Percentiles rank a stretch among this genome's conserved stretches.
Evolutionary conservation across 2,888 invertebrate species (phyloP).

Genomic region (Pharmacophagus antenor): DNA sequence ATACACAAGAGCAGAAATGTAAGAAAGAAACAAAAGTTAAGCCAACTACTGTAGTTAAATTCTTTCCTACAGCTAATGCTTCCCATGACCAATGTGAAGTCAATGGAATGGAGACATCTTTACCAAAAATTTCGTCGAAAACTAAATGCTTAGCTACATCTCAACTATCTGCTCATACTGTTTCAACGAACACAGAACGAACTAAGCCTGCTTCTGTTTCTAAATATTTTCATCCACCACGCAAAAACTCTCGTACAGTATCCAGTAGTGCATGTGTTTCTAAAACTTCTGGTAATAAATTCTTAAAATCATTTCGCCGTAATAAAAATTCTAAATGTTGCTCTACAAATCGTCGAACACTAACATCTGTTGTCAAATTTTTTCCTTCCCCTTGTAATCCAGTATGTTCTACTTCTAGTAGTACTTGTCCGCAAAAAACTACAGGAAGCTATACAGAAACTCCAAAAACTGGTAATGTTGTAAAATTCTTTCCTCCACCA

Average conservation of each 20-base stretch:
- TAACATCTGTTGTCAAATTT: conserved; percentile 11
- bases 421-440: conserved; percentile 1
- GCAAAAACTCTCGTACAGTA: not conserved
- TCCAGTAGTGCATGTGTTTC: conserved; percentile 10
- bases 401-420: conserved; percentile 1
- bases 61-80: conserved; percentile 5
- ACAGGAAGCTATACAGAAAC: not conserved
- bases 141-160: not conserved
- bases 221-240: conserved; percentile 5
- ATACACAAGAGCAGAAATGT: not conserved
- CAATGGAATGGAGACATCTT: not conserved
- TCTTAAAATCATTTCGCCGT: conserved; percentile 5
- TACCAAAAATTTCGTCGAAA: not conserved
- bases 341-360: conserved; percentile 1
- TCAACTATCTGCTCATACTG: conserved; percentile 1
- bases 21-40: conserved; percentile 4
- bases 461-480: conserved; percentile 16
- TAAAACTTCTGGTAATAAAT: not conserved
- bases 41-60: conserved; percentile 7
- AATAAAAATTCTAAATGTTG: conserved; percentile 6
- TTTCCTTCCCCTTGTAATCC: not conserved
- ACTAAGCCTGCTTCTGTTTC: not conserved
- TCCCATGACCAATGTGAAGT: not conserved
- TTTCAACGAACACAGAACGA: conserved; percentile 11
- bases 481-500: conserved; percentile 28